Conservation (phyloP, 1,140 invertebrate species). For the Megathymus violae region DNA sequence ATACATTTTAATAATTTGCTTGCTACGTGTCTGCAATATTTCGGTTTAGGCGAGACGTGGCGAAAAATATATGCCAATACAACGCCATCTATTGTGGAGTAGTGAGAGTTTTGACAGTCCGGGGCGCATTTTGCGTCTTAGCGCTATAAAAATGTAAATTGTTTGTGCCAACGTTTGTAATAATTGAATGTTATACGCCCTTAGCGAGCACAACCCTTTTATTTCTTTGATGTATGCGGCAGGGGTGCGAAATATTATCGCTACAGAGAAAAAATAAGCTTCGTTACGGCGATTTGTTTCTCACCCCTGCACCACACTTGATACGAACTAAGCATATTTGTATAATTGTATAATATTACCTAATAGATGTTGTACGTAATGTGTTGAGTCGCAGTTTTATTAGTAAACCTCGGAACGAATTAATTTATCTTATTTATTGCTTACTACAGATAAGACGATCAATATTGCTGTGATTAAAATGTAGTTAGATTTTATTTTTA, state of each 20-base stretch:
- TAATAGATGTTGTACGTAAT: conserved; percentile 68
- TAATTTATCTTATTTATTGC: conserved; percentile 78
- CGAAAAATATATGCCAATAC: neutral
- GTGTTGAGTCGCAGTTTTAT: conserved; percentile 58
- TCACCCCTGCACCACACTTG: conserved; percentile 63
- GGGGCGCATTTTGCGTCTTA: conserved; percentile 38
- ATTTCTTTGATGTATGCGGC: conserved; percentile 80
- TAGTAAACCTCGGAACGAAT: conserved; percentile 67
- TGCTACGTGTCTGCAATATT: conserved; percentile 44
- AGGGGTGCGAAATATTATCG: conserved; percentile 79
- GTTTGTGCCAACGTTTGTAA: conserved; percentile 81
- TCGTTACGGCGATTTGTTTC: conserved; percentile 77
- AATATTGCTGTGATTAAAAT: conserved; percentile 80
- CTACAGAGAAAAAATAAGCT: conserved; percentile 72
- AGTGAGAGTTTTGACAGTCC: conserved; percentile 51
- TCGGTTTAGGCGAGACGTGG: conserved; percentile 50
- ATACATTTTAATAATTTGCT: conserved; percentile 40
- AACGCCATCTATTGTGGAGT: conserved; percentile 76
- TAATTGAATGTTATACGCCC: conserved; percentile 77
- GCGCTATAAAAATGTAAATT: conserved; percentile 75
- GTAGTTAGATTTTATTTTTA: conserved; percentile 58
- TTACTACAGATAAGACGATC: conserved; percentile 60
- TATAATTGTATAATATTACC: conserved; percentile 74
- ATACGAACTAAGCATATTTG: conserved; percentile 69
- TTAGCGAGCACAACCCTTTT: conserved; percentile 75